These are phyloP conservation scores for Athene cunicularia DNA, from an alignment of 2,113 vertebrate genomes.

Conservation along the genomic window DNA sequence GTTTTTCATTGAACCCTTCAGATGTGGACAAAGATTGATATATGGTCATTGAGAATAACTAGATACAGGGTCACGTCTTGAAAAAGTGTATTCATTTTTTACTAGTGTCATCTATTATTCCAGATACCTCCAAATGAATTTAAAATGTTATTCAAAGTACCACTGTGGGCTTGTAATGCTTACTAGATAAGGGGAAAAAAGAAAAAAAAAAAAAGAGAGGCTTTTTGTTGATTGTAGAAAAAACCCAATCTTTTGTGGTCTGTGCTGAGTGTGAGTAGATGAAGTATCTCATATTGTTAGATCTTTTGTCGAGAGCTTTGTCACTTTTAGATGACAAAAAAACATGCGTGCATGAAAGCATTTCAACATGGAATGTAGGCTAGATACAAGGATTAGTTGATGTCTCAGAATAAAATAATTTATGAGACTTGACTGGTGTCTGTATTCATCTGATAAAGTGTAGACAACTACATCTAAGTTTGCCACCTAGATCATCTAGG, in stretches of 20 bases:
- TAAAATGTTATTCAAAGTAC: neutral
- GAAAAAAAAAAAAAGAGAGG: too few species aligned
- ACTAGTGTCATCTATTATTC: neutral
- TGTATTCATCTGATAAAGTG: neutral
- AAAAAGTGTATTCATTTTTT: neutral
- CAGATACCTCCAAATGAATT: neutral
- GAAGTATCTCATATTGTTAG: neutral
- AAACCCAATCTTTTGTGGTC: neutral
- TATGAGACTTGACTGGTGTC: neutral
- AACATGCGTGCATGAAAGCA: neutral
- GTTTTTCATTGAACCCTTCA: neutral
- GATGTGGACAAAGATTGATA: neutral
- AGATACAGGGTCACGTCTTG: neutral
- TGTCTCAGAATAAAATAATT: neutral
- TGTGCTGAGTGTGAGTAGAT: neutral
- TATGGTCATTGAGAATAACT: neutral
- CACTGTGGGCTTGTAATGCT: neutral
- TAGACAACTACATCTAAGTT: neutral
- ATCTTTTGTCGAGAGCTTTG: neutral
- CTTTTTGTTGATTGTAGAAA: neutral
- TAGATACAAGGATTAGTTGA: neutral
- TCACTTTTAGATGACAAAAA: neutral
- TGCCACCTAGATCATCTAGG: neutral
- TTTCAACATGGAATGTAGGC: neutral
- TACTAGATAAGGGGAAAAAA: neutral